phyloP scores from a whole-genome alignment of 2,888 invertebrate species.

The Aporophyla lueneburgensis region DNA sequence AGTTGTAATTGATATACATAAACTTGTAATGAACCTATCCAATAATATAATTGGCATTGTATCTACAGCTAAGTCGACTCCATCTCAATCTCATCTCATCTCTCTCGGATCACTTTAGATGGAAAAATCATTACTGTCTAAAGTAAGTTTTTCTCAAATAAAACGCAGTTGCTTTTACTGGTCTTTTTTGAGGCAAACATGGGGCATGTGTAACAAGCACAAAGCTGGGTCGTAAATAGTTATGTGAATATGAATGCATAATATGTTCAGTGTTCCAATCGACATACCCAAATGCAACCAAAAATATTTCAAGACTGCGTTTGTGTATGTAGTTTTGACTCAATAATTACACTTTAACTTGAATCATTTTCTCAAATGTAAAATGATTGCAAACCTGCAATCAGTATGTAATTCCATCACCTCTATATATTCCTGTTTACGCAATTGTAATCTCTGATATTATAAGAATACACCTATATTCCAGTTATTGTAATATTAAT shows the following conservation, averaged over 20 bases:
- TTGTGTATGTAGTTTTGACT: neutral
- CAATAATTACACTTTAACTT: too few relatives aligned
- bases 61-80: neutral
- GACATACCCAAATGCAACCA: neutral
- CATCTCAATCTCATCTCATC: too few relatives aligned
- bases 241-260: neutral
- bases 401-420: neutral
- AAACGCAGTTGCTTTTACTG: neutral
- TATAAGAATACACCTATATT: neutral
- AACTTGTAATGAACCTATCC: neutral
- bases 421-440: neutral
- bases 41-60: neutral
- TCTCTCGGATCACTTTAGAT: neutral
- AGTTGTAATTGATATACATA: neutral
- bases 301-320: neutral
- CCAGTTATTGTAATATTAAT: conserved; percentile 1
- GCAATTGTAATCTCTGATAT: neutral
- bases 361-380: neutral
- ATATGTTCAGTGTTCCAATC: neutral
- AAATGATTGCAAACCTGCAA: neutral
- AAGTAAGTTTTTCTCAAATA: neutral
- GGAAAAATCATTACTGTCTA: neutral
- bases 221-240: neutral
- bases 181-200: neutral
- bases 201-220: neutral